Base-by-base conservation (phyloP, 2,797 vertebrate genomes). In the Enteromius treurensis region DNA sequence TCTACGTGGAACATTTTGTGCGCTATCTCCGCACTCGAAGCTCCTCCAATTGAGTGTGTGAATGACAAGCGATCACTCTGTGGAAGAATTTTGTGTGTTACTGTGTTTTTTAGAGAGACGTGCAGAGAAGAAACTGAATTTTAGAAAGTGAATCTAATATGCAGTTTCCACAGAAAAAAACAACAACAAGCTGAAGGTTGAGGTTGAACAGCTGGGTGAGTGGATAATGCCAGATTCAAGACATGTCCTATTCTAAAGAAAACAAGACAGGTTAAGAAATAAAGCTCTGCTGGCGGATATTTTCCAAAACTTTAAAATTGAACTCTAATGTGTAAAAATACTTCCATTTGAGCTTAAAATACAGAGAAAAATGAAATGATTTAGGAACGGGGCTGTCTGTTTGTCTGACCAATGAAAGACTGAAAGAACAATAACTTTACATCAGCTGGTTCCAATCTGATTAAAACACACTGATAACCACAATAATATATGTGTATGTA, bases 1-100 rank as follows among this genome's bases (percentile, higher is more conserved):
- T 68, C 40, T 19, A 78, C 15, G 60, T 55, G 40, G 75, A 70
- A 81, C 51, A 71, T 69, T 74, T 42, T 11, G 47, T 49, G 49
- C 26, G 11, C 73, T 65, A 69, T 86, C 51, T 21, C 45, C 29
- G 26, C 51, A 40, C 53, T 77, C 32, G 75, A 49, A 80, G 42
- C 64, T 77, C 23, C 40, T 77, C 51, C 37, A 80, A 64, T 69
- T 81, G 73, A 49, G 74, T 45, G 79, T 37, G 71, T 83, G 53
- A 68, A 68, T n/a, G 62, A 55, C 47, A 76, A 82, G 62, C 77
- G 4, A 77, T 42, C 32, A 0, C 6, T 70, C 60, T 75, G 19
- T 5, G 26, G 3, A 29, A 29, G 58, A 80, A 71, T 45, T 45
- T 10, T 19, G 15, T 5, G 29, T 49, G 17, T 65, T 65, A 62